These are phyloP conservation scores for Erythrocebus patas DNA, from an alignment of 2,113 vertebrate genomes.

Conservation along the genomic window DNA sequence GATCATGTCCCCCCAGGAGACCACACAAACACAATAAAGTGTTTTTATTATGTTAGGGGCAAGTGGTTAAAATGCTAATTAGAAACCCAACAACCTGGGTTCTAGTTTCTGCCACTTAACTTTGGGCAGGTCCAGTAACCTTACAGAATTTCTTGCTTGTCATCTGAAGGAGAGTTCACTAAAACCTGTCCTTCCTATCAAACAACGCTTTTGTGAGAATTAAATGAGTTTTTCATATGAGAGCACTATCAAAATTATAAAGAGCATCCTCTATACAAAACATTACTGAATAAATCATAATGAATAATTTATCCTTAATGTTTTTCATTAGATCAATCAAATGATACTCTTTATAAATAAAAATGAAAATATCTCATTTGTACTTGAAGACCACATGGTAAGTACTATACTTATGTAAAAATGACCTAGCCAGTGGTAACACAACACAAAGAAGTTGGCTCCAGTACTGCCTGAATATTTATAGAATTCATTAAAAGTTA, in stretches of 20 bases:
- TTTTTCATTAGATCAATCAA: neutral
- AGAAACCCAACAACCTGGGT: neutral
- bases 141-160: neutral
- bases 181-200: neutral
- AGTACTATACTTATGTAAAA: neutral
- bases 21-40: neutral
- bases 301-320: neutral
- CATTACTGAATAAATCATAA: neutral
- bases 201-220: neutral
- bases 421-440: neutral
- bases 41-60: neutral
- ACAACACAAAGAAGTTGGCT: neutral
- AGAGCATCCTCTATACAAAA: neutral
- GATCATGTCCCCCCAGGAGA: neutral
- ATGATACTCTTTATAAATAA: neutral
- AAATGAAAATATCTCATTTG: neutral
- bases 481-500: constrained; percentile 12
- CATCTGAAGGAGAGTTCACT: neutral
- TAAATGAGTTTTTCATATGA: neutral
- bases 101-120: neutral
- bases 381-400: neutral
- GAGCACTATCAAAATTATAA: constrained; percentile 14
- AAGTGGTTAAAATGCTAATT: neutral
- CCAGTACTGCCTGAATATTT: neutral
- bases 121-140: neutral